Base-by-base conservation (phyloP, 92 coral and sea anemone genomes). In the Epizoanthus illoricatus region DNA sequence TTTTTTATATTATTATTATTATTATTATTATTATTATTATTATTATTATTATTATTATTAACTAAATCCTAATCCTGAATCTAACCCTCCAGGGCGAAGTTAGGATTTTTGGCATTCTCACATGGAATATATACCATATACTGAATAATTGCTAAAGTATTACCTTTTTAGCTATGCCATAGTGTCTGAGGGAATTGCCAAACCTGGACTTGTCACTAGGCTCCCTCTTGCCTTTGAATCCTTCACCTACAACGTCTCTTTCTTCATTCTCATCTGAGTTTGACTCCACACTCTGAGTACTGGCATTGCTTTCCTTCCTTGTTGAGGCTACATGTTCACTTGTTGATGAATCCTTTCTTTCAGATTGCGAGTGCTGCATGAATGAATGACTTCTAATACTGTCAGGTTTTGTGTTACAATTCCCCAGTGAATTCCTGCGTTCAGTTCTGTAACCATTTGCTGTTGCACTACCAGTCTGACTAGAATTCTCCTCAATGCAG, bases 221-320 rank as follows among this genome's bases (percentile, higher is more conserved):
- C 67, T 91, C 87, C 74, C 90, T 85, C 78, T 90, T 93, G 66
- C 84, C 80, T 58, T 64, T 75, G 64, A 86, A 83, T 8, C 71
- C 43, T 62, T 90, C 92, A 54, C 89, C 86, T 52, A 90, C 74
- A 19, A 84, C 82, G 88, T 93, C 97, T 45, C 94, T 78, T 69
- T 93, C 97, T 33, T 93, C 97, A 57, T 91, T 93, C 39, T 93
- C 97, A 49, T 88, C 97, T n/a, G 86, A 72, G 73, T 90, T 90
- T 5, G 94, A 93, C 12, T 90, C 97, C 17, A 84, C 86, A 67
- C 97, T 93, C 66, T 90, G 93, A n/a, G 91, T 88, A 40, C 97
- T 93, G 9, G 90, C 94, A 69, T 68, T 88, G 55, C 97, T 93
- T 59, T 90, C 94, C 74, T 93, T 93, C 59, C 97, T 86, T 33